Evolutionary conservation across 2,888 invertebrate species (phyloP).

Genomic region (Mantis religiosa): DNA sequence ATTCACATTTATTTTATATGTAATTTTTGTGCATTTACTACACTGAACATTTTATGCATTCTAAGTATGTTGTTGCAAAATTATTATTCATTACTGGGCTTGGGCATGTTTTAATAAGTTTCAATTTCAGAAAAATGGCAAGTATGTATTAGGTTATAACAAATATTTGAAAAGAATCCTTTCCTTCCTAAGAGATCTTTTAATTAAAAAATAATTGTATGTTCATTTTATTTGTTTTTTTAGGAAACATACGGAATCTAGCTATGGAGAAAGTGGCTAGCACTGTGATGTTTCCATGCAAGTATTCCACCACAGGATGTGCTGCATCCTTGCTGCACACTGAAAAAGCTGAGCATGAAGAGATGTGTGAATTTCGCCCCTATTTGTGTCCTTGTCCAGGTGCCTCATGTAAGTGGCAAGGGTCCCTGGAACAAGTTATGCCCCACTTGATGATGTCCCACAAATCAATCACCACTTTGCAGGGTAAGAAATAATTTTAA

Average conservation of each 20-base stretch:
- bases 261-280: conserved; percentile 99
- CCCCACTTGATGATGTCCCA: conserved; percentile 94
- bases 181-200: too few relatives aligned
- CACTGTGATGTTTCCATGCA: conserved; percentile 98
- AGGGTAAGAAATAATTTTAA: conserved; percentile 54
- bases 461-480: conserved; percentile 96
- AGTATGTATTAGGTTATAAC: too few relatives aligned
- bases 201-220: too few relatives aligned
- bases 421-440: conserved; percentile 97
- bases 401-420: conserved; percentile 99
- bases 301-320: conserved; percentile 95
- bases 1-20: too few relatives aligned
- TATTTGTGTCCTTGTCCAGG: conserved; percentile 99
- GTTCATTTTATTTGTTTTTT: conserved; percentile 20
- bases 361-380: conserved; percentile 95
- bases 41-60: too few relatives aligned
- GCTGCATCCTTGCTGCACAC: conserved; percentile 86
- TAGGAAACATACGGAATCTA: conserved; percentile 92
- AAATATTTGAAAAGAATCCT: too few relatives aligned
- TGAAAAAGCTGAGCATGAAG: conserved; percentile 99
- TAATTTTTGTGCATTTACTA: too few relatives aligned
- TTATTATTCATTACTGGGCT: too few relatives aligned
- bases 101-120: too few relatives aligned
- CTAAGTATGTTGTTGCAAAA: too few relatives aligned
- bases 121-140: too few relatives aligned